These are phyloP conservation scores for Cydia strobilella DNA, from an alignment of 1,140 invertebrate genomes.

Conservation along the genomic window DNA sequence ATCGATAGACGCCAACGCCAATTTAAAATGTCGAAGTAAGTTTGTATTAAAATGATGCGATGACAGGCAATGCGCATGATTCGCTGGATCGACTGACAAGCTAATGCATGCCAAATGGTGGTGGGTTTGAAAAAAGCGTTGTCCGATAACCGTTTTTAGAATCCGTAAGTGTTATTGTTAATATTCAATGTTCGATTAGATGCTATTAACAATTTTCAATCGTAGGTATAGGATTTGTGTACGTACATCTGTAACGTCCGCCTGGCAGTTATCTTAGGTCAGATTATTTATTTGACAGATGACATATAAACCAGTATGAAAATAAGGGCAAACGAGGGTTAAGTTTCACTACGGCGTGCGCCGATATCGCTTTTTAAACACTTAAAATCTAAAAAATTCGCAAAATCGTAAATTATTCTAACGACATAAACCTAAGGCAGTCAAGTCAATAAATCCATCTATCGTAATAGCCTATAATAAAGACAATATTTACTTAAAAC, in stretches of 20 bases:
- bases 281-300: too few relatives aligned
- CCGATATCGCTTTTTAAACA: too few relatives aligned
- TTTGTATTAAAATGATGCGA: slow-evolving; percentile 40
- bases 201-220: background rate
- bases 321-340: too few relatives aligned
- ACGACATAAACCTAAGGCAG: slow-evolving; percentile 7
- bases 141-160: slow-evolving; percentile 11
- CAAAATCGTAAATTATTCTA: background rate
- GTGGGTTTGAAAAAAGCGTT: slow-evolving; percentile 38
- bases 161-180: slow-evolving; percentile 1
- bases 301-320: too few relatives aligned
- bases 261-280: too few relatives aligned
- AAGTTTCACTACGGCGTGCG: too few relatives aligned
- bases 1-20: background rate
- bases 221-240: too few relatives aligned
- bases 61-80: slow-evolving; percentile 50
- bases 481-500: slow-evolving; percentile 23
- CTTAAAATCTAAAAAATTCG: background rate
- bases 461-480: background rate
- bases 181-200: background rate
- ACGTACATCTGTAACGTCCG: too few relatives aligned
- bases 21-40: background rate
- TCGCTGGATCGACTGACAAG: slow-evolving; percentile 52
- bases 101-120: slow-evolving; percentile 63
- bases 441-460: slow-evolving; percentile 4